Base-by-base conservation (phyloP, 2,113 vertebrate species). In the Amazona guildingii region DNA sequence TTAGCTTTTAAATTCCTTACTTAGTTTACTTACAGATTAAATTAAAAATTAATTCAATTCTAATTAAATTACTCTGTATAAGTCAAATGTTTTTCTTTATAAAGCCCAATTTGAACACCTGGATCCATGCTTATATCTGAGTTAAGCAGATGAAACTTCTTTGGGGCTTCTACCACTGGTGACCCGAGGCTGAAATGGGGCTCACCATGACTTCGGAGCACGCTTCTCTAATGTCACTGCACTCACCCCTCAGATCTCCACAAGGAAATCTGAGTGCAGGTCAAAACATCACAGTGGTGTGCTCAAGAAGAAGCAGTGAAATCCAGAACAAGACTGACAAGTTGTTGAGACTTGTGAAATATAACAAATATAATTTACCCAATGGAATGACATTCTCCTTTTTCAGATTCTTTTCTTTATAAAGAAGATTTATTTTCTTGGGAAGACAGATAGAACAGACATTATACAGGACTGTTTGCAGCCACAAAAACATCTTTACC, bases 61-160 rank as follows among this genome's bases (percentile, higher is more conserved):
- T 72, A 92, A 90, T 97, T 94, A 88, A 94, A 96, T 90, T 83
- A 72, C 29, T 80, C 91, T 72, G 31, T 75, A 9, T 29, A 95
- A 95, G 55, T 95, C 48, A 96, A 94, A 95, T 84, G 76, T n/a
- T 90, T 95, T 83, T 95, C 51, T 87, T 96, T 68, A 69, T 62
- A 68, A 94, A 92, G 78, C 44, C 35, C 37, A 68, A 51, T 88
- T 68, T 94, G 84, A 96, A 43, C 51, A 88, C 51, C 69, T 3
- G 5, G 85, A 89, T 72, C 74, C 28, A 39, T 3, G 6, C 72
- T 86, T 85, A 72, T 64, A 51, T 43, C n/a, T 13, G 25, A 74
- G 57, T 46, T 44, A 83, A 64, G 67, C 44, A 89, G 43, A 52
- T 59, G 68, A 52, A 76, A 51, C 61, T 89, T 37, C 78, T 51